Evolutionary conservation across 1,140 invertebrate genomes (phyloP), one percentile per base, ranked within the genome.

Genomic region (Archivesica marissinica): DNA sequence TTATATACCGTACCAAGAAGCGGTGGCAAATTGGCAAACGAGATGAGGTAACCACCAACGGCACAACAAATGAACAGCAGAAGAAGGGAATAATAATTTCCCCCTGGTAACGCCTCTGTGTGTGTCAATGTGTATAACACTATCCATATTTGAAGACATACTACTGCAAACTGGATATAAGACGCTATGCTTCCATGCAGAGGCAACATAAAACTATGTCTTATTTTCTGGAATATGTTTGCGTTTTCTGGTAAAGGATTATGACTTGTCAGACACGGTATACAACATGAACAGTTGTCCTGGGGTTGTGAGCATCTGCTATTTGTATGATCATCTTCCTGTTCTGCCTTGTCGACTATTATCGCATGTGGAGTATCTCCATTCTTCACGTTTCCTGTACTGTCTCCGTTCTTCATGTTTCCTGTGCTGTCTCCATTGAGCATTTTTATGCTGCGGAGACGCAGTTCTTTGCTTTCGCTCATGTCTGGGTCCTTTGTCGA

Each of bases 1-100:
- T n/a, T n/a, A n/a, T n/a, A n/a, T n/a, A n/a, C 25, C 87, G 86
- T 82, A 93, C 91, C 92, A 82, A 93, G 83, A 0, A 99, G 94
- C 0, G 97, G 96, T 9, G 98, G 98, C 82, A 99, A 93, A 2
- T 96, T 96, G n/a, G 97, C 95, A 38, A 97, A 93, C 33, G 96
- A 96, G 82, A 96, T 93, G 88, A 97, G 93, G 95, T 96, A 97
- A 56, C 97, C 97, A 9, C 96, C 97, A 86, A 98, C 96, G 93
- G 97, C 95, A 0, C 97, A 96, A 6, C 64, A 54, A 1, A 94
- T 78, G 7, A 96, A 96, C 41, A 98, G 95, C 25, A 93, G 72
- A 9, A 93, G 61, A 2, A 98, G 93, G 82, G 96, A 96, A 90
- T 97, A 98, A 2, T 98, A 94, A 87, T 96, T 96, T 2, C 97